These are phyloP conservation scores for Drosophila neotestacea DNA, from an alignment of 2,888 invertebrate genomes.

Conservation along the genomic window DNA sequence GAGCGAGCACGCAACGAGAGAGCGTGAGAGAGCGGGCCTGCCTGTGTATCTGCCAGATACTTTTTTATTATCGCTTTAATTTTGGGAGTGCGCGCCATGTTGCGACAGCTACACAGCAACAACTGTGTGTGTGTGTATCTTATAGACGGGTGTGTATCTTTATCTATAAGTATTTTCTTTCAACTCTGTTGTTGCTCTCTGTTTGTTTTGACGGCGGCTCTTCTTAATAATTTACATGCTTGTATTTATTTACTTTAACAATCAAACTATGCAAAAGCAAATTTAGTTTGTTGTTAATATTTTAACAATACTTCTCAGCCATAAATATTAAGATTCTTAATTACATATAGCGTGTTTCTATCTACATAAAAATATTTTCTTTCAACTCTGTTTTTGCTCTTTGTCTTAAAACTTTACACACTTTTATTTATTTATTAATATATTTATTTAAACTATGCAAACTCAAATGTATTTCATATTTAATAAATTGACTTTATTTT, in stretches of 20 bases:
- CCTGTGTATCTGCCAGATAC: slow-evolving; percentile 58
- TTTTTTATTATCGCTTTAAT: slow-evolving; percentile 23
- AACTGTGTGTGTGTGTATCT: slow-evolving; percentile 27
- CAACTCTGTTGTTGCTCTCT: slow-evolving; percentile 57
- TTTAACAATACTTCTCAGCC: neutral
- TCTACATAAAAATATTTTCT: slow-evolving; percentile 3
- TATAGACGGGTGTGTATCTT: slow-evolving; percentile 48
- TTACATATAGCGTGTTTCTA: neutral
- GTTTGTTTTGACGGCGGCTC: slow-evolving; percentile 75
- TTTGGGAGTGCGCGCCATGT: slow-evolving; percentile 62
- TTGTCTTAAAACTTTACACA: too few relatives aligned
- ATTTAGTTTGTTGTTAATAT: slow-evolving; percentile 16
- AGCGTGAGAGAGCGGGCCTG: slow-evolving; percentile 11
- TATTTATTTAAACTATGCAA: too few relatives aligned
- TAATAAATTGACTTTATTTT: slow-evolving; percentile 6
- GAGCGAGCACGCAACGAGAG: slow-evolving; percentile 32
- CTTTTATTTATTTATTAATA: too few relatives aligned
- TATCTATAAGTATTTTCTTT: slow-evolving; percentile 59
- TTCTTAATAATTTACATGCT: slow-evolving; percentile 60
- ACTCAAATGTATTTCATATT: neutral
- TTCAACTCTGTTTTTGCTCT: too few relatives aligned
- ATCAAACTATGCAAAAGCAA: neutral
- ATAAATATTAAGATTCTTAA: neutral
- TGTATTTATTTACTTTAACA: slow-evolving; percentile 22
- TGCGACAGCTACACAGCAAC: slow-evolving; percentile 37